Base-by-base conservation (phyloP, 2,113 vertebrate genomes). In the Urocynchramus pylzowi region DNA sequence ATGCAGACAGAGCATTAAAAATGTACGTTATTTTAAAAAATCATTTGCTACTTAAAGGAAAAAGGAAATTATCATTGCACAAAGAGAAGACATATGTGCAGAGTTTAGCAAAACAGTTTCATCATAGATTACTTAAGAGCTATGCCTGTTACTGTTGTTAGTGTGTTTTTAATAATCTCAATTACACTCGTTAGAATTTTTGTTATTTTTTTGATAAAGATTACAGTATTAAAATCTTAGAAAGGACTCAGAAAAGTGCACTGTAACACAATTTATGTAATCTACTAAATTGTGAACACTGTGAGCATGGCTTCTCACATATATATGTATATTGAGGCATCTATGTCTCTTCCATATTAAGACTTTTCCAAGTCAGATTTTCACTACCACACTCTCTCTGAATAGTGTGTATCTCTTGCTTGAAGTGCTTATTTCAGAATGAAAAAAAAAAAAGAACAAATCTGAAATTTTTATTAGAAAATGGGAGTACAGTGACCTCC, bases 321-420 rank as follows among this genome's bases (percentile, higher is more conserved):
- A 16, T 9, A 16, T 22, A 2, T 1, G 0, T 8, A 13, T 16
- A 49, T 8, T 54, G 18, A 75, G 9, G 4, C 3, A 28, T 13
- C 3, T 70, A 8, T 35, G 5, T 31, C 39, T 81, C 18, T 75
- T 83, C 15, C 49, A 75, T 16, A 17, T 54, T 61, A 84, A 52
- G 33, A 39, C 7, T 69, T 64, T 73, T 64, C 37, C 69, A 64
- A 30, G 22, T 20, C 21, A 47, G 10, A 49, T 76, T 79, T 79
- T 71, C 33, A 31, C 8, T 59, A 10, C 4, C 7, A 5, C 26
- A 8, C 7, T 59, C 22, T 53, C 17, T 73, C 35, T 93, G 15
- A 79, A 53, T 4, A 70, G 15, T 17, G 37, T 27, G 15, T 16
- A 22, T 35, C 28, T 73, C 37, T 45, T 64, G 3, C 42, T 61